Conservation (phyloP, 64 coral and sea anemone species). For the Porites australiensis region DNA sequence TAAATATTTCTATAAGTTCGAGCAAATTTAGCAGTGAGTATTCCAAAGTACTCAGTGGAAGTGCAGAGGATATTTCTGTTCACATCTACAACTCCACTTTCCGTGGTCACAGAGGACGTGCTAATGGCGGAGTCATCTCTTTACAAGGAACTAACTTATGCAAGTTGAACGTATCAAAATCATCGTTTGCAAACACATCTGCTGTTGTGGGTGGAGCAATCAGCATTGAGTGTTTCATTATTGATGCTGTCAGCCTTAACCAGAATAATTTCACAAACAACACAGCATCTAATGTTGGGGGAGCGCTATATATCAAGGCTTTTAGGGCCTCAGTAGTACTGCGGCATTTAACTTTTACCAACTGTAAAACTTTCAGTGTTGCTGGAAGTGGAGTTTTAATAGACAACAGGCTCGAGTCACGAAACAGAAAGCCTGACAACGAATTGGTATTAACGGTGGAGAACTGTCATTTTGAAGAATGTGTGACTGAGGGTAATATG, state of each 20-base stretch:
- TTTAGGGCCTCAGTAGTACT: neutral
- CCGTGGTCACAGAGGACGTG: conserved; percentile 3
- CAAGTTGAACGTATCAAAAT: neutral
- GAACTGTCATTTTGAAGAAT: neutral
- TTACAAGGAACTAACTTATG: neutral
- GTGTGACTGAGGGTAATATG: no score
- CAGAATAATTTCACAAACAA: neutral
- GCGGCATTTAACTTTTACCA: neutral
- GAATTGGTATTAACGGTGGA: neutral
- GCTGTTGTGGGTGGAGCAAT: conserved; percentile 1
- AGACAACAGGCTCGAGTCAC: neutral
- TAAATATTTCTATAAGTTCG: neutral
- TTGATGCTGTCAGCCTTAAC: neutral
- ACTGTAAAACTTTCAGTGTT: neutral
- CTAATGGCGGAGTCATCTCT: conserved; percentile 40
- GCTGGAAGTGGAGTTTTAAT: neutral
- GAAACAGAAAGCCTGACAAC: neutral
- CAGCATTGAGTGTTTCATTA: neutral
- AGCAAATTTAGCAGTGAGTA: neutral
- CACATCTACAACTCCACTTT: conserved; percentile 27
- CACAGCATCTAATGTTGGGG: neutral
- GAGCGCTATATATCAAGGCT: neutral
- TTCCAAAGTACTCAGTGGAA: conserved; percentile 10
- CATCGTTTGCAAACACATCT: conserved; percentile 9
- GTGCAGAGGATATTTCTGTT: neutral